A percentile compares a stretch with the other conserved stretches of the same genome.
These are phyloP conservation scores for Paradoxurus hermaphroditus DNA, from an alignment of 2,113 vertebrate genomes.

Conservation along the genomic window DNA sequence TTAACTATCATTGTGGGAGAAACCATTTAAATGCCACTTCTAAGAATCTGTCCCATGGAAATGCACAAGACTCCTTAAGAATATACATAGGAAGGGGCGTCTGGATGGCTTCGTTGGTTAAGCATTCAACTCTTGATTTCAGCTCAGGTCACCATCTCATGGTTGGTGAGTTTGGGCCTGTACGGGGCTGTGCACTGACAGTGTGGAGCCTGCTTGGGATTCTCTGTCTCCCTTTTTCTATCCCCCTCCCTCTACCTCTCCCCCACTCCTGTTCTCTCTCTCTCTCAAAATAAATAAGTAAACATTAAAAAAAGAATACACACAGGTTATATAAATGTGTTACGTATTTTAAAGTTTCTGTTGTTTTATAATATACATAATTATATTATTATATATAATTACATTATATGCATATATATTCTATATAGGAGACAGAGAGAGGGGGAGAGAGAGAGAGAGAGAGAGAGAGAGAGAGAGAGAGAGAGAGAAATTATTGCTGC, in stretches of 20 bases:
- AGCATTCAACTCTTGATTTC: no score
- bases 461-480: no score
- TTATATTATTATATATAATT: not conserved
- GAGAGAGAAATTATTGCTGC: not conserved
- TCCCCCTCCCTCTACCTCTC: no score
- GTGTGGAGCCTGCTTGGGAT: no score
- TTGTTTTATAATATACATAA: not conserved
- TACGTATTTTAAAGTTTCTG: not conserved
- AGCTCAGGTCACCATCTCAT: no score
- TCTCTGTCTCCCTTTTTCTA: no score
- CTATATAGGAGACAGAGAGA: not conserved
- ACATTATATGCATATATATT: not conserved
- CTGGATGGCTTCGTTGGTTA: no score
- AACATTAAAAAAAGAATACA: no score
- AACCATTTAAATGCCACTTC: not conserved
- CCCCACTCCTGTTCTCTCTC: no score
- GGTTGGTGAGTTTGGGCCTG: no score
- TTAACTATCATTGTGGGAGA: conserved; percentile 8
- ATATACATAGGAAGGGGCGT: not conserved
- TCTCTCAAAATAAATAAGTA: no score
- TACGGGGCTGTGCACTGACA: no score
- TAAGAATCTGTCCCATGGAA: not conserved
- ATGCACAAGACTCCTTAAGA: not conserved
- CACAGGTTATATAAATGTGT: not conserved
- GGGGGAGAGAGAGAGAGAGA: not conserved